phyloP scores from a whole-genome alignment of 2,113 vertebrate species.

The Phyllostomus hastatus region DNA sequence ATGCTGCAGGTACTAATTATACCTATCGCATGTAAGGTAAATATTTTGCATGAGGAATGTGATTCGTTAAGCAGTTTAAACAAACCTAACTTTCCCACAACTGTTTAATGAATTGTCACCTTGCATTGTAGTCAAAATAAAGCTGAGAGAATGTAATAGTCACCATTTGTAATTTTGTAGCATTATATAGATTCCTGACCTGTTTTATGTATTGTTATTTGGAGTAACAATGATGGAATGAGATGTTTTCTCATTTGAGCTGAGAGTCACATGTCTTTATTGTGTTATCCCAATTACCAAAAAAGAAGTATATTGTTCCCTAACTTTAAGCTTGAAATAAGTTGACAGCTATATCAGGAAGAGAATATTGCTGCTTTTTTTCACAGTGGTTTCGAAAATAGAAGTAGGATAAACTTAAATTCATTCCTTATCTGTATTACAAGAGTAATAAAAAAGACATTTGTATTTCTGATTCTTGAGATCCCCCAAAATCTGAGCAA shows the following conservation, averaged over 20 bases:
- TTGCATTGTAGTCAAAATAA: conserved; percentile 68
- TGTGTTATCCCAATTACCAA: neutral
- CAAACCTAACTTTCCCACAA: conserved; percentile 27
- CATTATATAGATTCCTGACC: conserved; percentile 44
- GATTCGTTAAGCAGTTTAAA: conserved; percentile 69
- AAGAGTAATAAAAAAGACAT: neutral
- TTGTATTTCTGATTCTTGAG: conserved; percentile 1
- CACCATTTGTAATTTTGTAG: conserved; percentile 39
- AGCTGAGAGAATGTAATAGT: conserved; percentile 40
- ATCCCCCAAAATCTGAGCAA: neutral
- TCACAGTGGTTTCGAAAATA: conserved; percentile 15
- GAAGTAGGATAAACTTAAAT: conserved; percentile 43
- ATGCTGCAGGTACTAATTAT: conserved; percentile 60
- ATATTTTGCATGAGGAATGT: conserved; percentile 65
- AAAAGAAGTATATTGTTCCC: neutral
- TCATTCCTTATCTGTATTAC: conserved; percentile 1
- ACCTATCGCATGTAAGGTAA: conserved; percentile 54
- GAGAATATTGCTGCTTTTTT: neutral
- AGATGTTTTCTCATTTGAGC: conserved; percentile 18
- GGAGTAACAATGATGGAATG: conserved; percentile 16
- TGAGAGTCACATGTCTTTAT: neutral
- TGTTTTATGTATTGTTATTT: neutral
- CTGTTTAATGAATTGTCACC: conserved; percentile 73
- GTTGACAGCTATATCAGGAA: neutral
- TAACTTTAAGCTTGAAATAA: conserved; percentile 22